These are phyloP conservation scores for Cottus gobio DNA, from an alignment of 2,113 vertebrate genomes.

Conservation along the genomic window DNA sequence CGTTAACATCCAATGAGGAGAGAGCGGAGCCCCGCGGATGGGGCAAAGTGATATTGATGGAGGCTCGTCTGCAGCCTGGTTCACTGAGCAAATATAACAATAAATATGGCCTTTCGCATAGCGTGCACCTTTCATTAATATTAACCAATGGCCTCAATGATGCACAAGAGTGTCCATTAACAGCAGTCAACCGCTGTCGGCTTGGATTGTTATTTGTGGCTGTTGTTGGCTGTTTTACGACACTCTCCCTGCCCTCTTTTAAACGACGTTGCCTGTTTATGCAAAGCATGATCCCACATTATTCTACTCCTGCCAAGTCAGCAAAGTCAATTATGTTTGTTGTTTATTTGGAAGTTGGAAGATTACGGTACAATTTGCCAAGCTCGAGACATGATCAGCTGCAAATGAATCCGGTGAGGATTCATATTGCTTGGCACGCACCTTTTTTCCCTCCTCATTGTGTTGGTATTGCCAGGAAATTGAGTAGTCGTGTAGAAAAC, in stretches of 20 bases:
- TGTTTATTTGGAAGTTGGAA: constrained; percentile 63
- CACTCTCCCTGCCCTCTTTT: constrained; percentile 23
- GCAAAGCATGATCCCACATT: constrained; percentile 44
- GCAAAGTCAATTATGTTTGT: constrained; percentile 73
- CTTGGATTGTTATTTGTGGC: constrained; percentile 53
- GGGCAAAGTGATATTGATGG: constrained; percentile 84
- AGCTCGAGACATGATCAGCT: constrained; percentile 63
- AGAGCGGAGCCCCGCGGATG: constrained; percentile 48
- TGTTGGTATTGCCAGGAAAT: constrained; percentile 56
- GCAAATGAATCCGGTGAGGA: constrained; percentile 73
- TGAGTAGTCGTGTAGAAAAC: constrained; percentile 58
- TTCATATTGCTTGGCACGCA: constrained; percentile 59
- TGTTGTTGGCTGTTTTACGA: constrained; percentile 31
- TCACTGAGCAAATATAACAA: constrained; percentile 79
- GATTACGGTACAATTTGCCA: constrained; percentile 63
- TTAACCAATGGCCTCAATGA: constrained; percentile 62
- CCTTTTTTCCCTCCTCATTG: constrained; percentile 25
- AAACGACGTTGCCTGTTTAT: constrained; percentile 27
- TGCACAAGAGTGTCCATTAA: constrained; percentile 56
- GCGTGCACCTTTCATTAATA: constrained; percentile 72
- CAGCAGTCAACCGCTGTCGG: constrained; percentile 65
- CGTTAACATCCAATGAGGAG: constrained; percentile 77
- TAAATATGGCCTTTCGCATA: constrained; percentile 78
- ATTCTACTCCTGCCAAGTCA: constrained; percentile 53
- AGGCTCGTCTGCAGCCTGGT: constrained; percentile 65